These are phyloP conservation scores for Heterodera filipjevi DNA, from an alignment of 2,888 invertebrate species.

Conservation along the genomic window DNA sequence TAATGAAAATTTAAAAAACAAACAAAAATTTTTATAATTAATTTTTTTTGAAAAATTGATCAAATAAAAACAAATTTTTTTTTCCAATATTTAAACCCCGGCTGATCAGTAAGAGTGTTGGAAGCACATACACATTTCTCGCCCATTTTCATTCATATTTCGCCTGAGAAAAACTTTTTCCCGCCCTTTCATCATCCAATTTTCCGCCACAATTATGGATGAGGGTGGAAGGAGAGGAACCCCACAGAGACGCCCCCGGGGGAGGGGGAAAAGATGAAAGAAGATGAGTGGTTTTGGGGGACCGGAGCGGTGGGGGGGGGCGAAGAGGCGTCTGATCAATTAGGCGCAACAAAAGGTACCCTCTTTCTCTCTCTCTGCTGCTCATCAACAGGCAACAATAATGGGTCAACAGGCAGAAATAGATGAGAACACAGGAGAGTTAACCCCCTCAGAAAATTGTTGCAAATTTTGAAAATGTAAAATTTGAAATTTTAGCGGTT, in stretches of 20 bases:
- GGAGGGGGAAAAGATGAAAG: not conserved
- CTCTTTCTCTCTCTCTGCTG: too few species aligned
- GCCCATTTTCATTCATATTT: not conserved
- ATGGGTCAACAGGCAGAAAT: not conserved
- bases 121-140: not conserved
- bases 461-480: too few species aligned
- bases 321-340: too few species aligned
- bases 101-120: too few species aligned
- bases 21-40: not conserved
- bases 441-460: too few species aligned
- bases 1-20: not conserved
- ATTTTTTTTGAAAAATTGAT: not conserved
- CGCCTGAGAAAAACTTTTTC: not conserved
- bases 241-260: not conserved
- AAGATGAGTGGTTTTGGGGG: not conserved
- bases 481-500: too few species aligned
- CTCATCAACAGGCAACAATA: not conserved
- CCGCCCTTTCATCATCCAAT: conserved; percentile 4
- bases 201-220: not conserved
- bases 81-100: not conserved
- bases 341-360: not conserved
- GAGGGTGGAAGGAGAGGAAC: too few species aligned
- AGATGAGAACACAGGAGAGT: too few species aligned
- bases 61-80: not conserved
- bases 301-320: too few species aligned